Conservation (phyloP, 2,888 invertebrate species). For the Lasius fuliginosus region DNA sequence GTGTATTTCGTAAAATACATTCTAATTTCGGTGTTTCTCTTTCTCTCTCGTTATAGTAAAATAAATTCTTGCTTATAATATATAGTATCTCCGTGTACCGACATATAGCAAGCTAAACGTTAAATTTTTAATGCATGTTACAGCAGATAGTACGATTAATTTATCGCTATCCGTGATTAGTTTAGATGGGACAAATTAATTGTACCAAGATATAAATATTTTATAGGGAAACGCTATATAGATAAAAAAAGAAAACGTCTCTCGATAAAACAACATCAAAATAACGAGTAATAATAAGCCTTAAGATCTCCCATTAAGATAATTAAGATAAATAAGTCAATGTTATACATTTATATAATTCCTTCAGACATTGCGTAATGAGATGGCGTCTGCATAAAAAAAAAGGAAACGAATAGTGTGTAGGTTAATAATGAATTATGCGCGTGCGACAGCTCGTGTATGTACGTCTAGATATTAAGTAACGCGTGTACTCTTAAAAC, state of each 20-base stretch:
- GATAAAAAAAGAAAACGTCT: not conserved
- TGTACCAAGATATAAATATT: conserved; percentile 19
- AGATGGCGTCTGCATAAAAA: conserved; percentile 37
- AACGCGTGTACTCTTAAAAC: conserved; percentile 50
- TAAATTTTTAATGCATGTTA: not conserved
- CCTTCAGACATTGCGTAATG: not conserved
- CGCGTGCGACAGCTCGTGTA: conserved; percentile 22
- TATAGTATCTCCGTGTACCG: conserved; percentile 28
- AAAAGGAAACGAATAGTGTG: not conserved
- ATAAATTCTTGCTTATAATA: conserved; percentile 41
- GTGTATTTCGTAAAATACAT: conserved; percentile 28
- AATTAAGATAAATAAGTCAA: conserved; percentile 33
- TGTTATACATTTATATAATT: not conserved
- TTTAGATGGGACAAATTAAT: conserved; percentile 39
- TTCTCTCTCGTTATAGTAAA: conserved; percentile 27
- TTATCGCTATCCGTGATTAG: conserved; percentile 31
- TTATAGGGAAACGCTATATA: not conserved
- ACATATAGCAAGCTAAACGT: conserved; percentile 20
- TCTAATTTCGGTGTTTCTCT: conserved; percentile 23
- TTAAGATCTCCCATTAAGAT: not conserved
- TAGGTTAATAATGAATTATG: conserved; percentile 29
- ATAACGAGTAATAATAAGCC: conserved; percentile 26
- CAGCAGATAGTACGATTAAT: conserved; percentile 27
- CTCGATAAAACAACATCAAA: conserved; percentile 23
- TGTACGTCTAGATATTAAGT: conserved; percentile 34